phyloP scores from a whole-genome alignment of 2,888 invertebrate species.

The Antitype chi region DNA sequence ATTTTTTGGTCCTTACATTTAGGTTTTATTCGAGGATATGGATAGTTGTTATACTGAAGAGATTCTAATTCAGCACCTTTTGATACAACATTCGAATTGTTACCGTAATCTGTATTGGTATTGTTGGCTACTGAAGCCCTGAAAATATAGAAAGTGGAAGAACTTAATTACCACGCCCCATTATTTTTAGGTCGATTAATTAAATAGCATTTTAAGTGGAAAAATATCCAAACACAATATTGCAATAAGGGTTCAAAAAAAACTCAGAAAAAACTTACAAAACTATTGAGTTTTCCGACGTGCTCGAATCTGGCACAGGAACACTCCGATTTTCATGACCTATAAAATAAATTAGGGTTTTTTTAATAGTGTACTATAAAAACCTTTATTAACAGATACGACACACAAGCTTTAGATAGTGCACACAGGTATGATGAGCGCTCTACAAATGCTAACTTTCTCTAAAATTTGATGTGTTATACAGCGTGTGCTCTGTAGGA shows the following conservation, averaged over 20 bases:
- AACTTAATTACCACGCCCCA: conserved; percentile 4
- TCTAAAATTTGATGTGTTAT: neutral
- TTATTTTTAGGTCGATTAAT: neutral
- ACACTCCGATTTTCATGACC: conserved; percentile 70
- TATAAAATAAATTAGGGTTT: conserved; percentile 56
- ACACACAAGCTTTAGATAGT: neutral
- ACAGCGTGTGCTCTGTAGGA: too few relatives aligned
- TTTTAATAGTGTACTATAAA: neutral
- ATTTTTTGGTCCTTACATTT: conserved; percentile 79
- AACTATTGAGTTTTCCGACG: conserved; percentile 75
- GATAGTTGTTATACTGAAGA: conserved; percentile 59
- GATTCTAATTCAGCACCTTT: conserved; percentile 58
- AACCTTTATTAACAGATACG: neutral
- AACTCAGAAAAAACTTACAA: conserved; percentile 74
- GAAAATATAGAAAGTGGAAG: conserved; percentile 55
- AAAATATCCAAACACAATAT: neutral
- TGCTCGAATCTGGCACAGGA: conserved; percentile 82
- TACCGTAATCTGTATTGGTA: conserved; percentile 54
- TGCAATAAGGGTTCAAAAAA: neutral
- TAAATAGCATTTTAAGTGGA: neutral
- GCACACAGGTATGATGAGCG: neutral
- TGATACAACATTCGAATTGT: conserved; percentile 49
- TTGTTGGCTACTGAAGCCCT: conserved; percentile 71
- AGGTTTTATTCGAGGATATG: conserved; percentile 63
- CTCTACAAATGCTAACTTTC: neutral